Base-by-base conservation (phyloP, 2,797 vertebrate species). In the Mionectes olivaceus region DNA sequence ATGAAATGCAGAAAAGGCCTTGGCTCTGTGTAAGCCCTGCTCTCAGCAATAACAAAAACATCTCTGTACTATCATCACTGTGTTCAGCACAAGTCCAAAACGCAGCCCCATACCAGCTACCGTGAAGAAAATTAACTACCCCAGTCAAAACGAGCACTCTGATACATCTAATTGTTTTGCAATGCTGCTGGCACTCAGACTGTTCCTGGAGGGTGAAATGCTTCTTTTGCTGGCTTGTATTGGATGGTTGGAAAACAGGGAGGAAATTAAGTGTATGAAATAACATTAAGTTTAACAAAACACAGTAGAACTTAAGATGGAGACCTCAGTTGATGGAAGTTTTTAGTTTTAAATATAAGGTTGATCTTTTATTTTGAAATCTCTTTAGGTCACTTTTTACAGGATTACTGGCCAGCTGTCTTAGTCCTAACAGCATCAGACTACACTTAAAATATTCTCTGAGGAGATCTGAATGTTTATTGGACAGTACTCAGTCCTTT, bases 1-100 rank as follows among this genome's bases (percentile, higher is more conserved):
- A 32, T 0, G 0, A 52, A 64, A 71, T 65, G 16, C 15, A 21
- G 33, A 23, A 65, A 35, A 71, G 9, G 30, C 46, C 15, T 53
- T 17, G 18, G 7, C 14, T 83, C 25, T 89, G 30, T 23, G 35
- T 77, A 52, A 71, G 44, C 50, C 10, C 13, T 83, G 30, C 46
- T 65, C 19, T 65, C 19, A 73, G 73, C 39, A 59, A 17, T 46
- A 71, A 53, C 11, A 59, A 60, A 71, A 59, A 8, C 52, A 35
- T 60, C 14, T 59, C 33, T 41, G 0, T 32, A 11, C 71, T 59
- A 21, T 73, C 19, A 28, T 10, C 13, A 1, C 1, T 41, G 18
- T 53, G 22, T 71, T 90, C 73, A 53, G 22, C 52, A 53, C 25
- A 46, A 41, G 53, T 57, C 21, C 33, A 24, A 65, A 71, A 32